Evolutionary conservation across 2,113 vertebrate species (phyloP).

Genomic region (Osmerus mordax): DNA sequence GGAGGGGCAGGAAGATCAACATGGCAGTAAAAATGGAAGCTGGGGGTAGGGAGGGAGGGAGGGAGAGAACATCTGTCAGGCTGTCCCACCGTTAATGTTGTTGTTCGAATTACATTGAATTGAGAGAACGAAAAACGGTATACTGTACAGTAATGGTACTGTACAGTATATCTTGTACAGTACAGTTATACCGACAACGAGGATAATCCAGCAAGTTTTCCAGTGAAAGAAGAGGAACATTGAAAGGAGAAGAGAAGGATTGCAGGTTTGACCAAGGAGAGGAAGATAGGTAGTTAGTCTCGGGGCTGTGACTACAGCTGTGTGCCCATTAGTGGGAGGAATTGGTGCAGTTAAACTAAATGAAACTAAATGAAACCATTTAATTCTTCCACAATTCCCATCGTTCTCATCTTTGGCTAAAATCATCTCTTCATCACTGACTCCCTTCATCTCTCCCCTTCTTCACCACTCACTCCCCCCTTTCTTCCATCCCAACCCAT

Average conservation of each 20-base stretch:
- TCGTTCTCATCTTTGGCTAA: constrained; percentile 26
- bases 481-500: constrained; percentile 18
- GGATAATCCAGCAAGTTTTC: too few species aligned
- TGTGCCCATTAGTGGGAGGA: constrained; percentile 21
- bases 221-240: too few species aligned
- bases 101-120: neutral
- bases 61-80: neutral
- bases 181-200: too few species aligned
- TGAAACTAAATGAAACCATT: constrained; percentile 43
- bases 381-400: constrained; percentile 15
- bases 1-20: constrained; percentile 77
- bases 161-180: too few species aligned
- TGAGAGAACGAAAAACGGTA: neutral
- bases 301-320: constrained; percentile 12
- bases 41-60: constrained; percentile 22
- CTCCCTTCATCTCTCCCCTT: neutral
- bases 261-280: too few species aligned
- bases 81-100: neutral
- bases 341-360: constrained; percentile 42
- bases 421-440: neutral
- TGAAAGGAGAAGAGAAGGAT: too few species aligned
- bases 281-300: too few species aligned
- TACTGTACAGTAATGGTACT: neutral
- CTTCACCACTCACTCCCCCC: neutral
- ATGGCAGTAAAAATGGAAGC: constrained; percentile 63